phyloP scores from a whole-genome alignment of 1,140 invertebrate species.

The Pseudomyrmex dendroicus region DNA sequence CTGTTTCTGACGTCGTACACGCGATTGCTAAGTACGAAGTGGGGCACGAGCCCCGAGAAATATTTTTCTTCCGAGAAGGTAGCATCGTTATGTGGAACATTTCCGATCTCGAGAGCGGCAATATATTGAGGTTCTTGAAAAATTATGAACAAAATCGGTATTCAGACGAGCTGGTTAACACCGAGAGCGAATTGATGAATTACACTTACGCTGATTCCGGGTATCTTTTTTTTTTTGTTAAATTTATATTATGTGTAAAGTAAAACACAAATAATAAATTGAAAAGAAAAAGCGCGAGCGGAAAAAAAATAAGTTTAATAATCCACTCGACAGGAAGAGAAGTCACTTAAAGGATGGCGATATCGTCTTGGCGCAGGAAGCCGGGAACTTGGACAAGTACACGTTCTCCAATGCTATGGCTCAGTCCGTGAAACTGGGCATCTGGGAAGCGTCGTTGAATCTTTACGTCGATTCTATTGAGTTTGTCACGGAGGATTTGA shows the following conservation, averaged over 20 bases:
- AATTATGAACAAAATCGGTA: constrained; percentile 89
- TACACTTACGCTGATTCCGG: constrained; percentile 88
- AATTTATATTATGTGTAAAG: neutral
- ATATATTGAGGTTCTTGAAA: constrained; percentile 91
- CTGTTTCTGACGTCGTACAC: constrained; percentile 89
- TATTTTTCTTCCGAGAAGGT: constrained; percentile 95
- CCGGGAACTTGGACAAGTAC: constrained; percentile 89
- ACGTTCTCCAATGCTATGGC: constrained; percentile 96
- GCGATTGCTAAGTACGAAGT: constrained; percentile 91
- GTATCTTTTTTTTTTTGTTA: constrained; percentile 79
- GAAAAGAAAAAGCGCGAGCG: neutral
- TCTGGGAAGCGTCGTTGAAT: constrained; percentile 95
- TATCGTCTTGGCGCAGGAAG: constrained; percentile 84
- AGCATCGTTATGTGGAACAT: constrained; percentile 97
- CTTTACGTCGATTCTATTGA: constrained; percentile 93
- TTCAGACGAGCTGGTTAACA: constrained; percentile 88
- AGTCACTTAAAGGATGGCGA: constrained; percentile 85
- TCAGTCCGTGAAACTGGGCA: constrained; percentile 95
- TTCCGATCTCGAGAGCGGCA: constrained; percentile 91
- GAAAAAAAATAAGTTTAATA: neutral
- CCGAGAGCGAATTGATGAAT: constrained; percentile 93
- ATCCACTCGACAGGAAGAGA: constrained; percentile 74
- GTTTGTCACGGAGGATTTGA: constrained; percentile 92
- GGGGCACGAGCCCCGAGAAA: constrained; percentile 89
- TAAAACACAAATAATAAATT: neutral